phyloP scores from a whole-genome alignment of 2,888 invertebrate species.

The Blastobasis lacticolella region DNA sequence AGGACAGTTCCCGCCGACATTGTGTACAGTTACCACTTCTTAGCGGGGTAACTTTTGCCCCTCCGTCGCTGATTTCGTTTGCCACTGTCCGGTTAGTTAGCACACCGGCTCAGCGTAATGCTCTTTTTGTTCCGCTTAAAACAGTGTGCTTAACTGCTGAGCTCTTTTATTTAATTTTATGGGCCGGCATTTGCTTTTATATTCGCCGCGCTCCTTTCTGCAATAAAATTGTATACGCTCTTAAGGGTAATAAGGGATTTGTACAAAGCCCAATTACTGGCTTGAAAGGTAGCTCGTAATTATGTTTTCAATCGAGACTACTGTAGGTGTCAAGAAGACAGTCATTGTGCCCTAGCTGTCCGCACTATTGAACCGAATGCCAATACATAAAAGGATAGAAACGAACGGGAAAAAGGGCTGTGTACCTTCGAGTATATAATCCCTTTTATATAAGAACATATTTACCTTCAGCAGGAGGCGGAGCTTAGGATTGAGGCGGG shows the following conservation, averaged over 20 bases:
- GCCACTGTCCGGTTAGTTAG: conserved; percentile 49
- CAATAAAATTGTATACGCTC: too few species aligned
- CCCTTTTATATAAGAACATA: conserved; percentile 58
- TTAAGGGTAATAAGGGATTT: too few species aligned
- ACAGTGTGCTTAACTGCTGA: too few species aligned
- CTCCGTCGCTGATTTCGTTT: conserved; percentile 60
- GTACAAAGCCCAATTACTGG: too few species aligned
- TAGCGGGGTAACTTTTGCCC: conserved; percentile 51
- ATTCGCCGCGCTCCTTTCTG: too few species aligned
- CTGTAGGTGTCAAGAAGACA: too few species aligned
- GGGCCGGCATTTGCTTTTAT: too few species aligned
- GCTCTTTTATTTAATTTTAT: too few species aligned
- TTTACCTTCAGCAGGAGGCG: conserved; percentile 64
- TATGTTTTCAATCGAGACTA: too few species aligned
- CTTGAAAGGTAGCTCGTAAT: too few species aligned
- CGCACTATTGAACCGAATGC: neutral
- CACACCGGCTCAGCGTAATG: conserved; percentile 5
- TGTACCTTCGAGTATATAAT: conserved; percentile 46
- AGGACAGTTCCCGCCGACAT: conserved; percentile 48
- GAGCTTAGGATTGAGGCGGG: conserved; percentile 68
- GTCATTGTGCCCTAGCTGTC: neutral
- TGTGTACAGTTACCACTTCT: conserved; percentile 60
- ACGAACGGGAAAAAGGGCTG: conserved; percentile 32
- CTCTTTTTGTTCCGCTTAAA: too few species aligned
- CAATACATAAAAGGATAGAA: neutral